Evolutionary conservation across 2,797 vertebrate genomes (phyloP).

Genomic region (Podarcis siculus): DNA sequence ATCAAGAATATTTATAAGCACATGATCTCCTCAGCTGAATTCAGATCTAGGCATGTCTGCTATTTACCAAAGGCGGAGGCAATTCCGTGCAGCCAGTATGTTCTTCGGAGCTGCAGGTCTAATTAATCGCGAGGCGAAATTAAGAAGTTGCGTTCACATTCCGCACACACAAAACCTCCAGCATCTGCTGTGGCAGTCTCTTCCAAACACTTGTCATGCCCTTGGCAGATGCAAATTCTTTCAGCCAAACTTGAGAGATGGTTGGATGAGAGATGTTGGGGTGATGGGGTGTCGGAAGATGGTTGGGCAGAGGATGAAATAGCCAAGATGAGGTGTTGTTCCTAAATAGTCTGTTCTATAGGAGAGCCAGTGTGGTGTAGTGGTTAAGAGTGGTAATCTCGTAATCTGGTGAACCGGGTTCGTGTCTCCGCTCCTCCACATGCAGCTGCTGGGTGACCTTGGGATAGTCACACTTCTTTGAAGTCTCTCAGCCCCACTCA

Average conservation of each 20-base stretch:
- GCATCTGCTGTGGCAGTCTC: rapidly evolving
- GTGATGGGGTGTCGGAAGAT: no score
- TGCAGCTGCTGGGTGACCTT: no score
- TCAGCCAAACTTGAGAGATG: background rate
- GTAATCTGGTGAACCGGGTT: no score
- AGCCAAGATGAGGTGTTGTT: no score
- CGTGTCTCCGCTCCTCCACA: no score
- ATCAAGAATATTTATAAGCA: conserved; percentile 55
- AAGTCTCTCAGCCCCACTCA: no score
- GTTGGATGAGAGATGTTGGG: no score
- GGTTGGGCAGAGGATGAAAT: no score
- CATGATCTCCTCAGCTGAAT: conserved; percentile 60
- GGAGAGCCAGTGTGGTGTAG: no score
- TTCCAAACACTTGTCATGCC: background rate
- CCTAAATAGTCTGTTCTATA: no score
- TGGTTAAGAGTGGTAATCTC: no score
- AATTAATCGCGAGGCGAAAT: conserved; percentile 40
- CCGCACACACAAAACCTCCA: background rate
- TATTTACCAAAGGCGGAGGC: conserved; percentile 22
- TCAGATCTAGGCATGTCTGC: conserved; percentile 53
- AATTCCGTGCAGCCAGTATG: background rate
- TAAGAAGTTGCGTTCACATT: conserved; percentile 15
- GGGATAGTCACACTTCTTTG: no score
- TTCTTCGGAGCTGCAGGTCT: conserved; percentile 47
- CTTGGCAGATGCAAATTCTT: background rate